Evolutionary conservation across 2,113 vertebrate species (phyloP).

Genomic region (Synchiropus splendidus): DNA sequence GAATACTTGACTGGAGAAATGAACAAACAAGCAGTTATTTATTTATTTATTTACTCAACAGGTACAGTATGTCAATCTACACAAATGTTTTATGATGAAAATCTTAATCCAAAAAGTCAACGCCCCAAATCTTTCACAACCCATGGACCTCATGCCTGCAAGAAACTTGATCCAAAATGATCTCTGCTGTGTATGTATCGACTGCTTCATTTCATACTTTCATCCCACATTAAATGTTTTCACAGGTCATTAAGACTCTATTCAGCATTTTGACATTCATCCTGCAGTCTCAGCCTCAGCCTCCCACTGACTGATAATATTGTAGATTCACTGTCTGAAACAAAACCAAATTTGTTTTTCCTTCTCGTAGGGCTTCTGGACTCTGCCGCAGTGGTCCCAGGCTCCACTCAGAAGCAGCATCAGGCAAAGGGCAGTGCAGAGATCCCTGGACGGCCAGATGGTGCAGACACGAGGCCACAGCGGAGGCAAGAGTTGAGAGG

Average conservation of each 20-base stretch:
- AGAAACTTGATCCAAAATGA: too few relatives aligned
- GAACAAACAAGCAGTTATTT: too few relatives aligned
- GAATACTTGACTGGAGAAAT: too few relatives aligned
- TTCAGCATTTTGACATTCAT: not conserved
- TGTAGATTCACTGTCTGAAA: conserved; percentile 1
- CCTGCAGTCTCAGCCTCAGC: not conserved
- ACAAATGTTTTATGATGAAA: too few relatives aligned
- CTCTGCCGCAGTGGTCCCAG: conserved; percentile 8
- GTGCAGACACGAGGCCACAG: conserved; percentile 2
- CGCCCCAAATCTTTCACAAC: too few relatives aligned
- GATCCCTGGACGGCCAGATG: conserved; percentile 9
- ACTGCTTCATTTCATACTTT: not conserved
- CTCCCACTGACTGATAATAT: conserved; percentile 2
- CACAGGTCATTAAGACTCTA: not conserved
- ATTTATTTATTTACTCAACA: too few relatives aligned
- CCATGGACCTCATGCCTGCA: too few relatives aligned
- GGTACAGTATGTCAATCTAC: too few relatives aligned
- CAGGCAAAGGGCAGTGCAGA: conserved; percentile 7
- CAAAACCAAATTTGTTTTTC: conserved; percentile 8
- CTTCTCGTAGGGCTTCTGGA: conserved; percentile 20
- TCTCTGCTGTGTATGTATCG: too few relatives aligned
- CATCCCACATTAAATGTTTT: not conserved
- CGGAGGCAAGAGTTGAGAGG: conserved; percentile 5
- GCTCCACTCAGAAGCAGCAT: conserved; percentile 11
- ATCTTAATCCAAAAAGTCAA: too few relatives aligned